Percentiles rank a stretch among this genome's conserved stretches.
Conservation (phyloP, 2,797 vertebrate genomes). For the Sorex maritimensis region DNA sequence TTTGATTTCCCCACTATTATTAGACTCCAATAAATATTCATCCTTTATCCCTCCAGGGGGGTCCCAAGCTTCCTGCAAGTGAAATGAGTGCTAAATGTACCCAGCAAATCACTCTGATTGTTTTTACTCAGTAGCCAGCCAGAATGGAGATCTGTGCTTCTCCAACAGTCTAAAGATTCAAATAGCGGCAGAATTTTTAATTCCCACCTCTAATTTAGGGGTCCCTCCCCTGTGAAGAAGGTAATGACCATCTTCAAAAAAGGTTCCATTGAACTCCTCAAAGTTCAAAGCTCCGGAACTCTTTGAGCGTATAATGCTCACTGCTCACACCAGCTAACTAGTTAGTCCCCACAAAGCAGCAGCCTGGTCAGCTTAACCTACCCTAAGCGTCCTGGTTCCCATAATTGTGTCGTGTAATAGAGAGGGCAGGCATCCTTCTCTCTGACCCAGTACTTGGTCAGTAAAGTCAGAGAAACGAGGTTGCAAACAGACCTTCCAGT, state of each 20-base stretch:
- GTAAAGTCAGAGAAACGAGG: not conserved
- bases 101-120: constrained; percentile 74
- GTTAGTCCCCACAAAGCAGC: constrained; percentile 16
- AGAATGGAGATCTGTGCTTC: constrained; percentile 69
- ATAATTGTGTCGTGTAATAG: not conserved
- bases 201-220: not conserved
- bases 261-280: not conserved
- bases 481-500: not conserved
- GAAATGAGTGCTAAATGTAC: constrained; percentile 73
- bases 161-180: constrained; percentile 59
- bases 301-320: not conserved
- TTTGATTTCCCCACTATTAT: constrained; percentile 76
- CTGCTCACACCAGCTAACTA: constrained; percentile 35
- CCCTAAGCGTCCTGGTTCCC: not conserved
- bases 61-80: constrained; percentile 73
- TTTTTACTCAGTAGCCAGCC: constrained; percentile 56
- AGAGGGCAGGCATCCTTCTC: constrained; percentile 25
- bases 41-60: constrained; percentile 76
- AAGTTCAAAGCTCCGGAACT: constrained; percentile 45
- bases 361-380: constrained; percentile 29
- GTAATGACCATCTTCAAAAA: constrained; percentile 56
- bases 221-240: constrained; percentile 24
- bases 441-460: not conserved
- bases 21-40: constrained; percentile 85
- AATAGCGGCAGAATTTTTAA: constrained; percentile 61